Evolutionary conservation across 2,888 invertebrate species (phyloP).

Genomic region (Napeogenes sylphis): DNA sequence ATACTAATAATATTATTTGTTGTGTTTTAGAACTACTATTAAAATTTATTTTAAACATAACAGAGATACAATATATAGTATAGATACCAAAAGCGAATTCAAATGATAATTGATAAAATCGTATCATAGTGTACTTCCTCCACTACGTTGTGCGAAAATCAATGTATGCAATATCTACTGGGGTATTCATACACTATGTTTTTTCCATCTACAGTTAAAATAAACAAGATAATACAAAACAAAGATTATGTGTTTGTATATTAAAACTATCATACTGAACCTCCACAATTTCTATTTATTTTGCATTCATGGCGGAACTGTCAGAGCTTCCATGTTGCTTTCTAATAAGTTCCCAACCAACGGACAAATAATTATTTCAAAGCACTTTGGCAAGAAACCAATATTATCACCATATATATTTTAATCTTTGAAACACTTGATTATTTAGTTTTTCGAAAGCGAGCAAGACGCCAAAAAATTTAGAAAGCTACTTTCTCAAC

Average conservation of each 20-base stretch:
- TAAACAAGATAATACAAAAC: not conserved
- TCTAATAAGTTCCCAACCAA: constrained; percentile 47
- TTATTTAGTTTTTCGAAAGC: constrained; percentile 38
- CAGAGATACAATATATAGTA: not conserved
- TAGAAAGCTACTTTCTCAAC: constrained; percentile 73
- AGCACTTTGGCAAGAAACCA: constrained; percentile 32
- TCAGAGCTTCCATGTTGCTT: constrained; percentile 79
- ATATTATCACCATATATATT: constrained; percentile 14
- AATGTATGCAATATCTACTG: constrained; percentile 4
- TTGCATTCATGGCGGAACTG: constrained; percentile 80
- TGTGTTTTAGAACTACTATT: no score
- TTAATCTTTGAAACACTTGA: constrained; percentile 18
- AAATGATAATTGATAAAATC: constrained; percentile 10
- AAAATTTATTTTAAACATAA: no score
- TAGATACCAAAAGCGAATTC: not conserved
- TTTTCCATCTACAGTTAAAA: not conserved
- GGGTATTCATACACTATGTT: no score
- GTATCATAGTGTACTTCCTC: constrained; percentile 21
- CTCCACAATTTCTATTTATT: constrained; percentile 77
- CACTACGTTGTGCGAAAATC: constrained; percentile 19
- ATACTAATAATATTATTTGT: no score
- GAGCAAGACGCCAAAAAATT: constrained; percentile 48
- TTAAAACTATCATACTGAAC: constrained; percentile 40
- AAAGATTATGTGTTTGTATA: not conserved
- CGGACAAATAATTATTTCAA: constrained; percentile 23